Conservation (phyloP, 2,888 invertebrate genomes). For the Callinectes sapidus region DNA sequence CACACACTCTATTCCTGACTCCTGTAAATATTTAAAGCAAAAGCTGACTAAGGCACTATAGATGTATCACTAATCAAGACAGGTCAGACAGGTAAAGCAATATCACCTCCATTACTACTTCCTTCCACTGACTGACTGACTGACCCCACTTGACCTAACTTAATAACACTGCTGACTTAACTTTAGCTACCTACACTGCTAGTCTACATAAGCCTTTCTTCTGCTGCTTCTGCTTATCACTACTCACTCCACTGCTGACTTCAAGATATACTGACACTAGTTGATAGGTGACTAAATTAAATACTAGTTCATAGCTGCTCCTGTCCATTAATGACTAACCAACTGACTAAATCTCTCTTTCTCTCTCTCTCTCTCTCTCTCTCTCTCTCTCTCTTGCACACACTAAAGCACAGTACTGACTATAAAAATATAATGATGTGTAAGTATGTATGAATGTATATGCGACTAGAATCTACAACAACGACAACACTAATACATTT, state of each 20-base stretch:
- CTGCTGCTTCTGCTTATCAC: background rate
- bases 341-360: background rate
- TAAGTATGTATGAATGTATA: background rate
- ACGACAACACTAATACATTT: background rate
- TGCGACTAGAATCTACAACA: constrained; percentile 26
- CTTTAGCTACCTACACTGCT: background rate
- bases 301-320: background rate
- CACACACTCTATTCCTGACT: background rate
- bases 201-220: background rate
- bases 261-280: background rate
- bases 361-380: background rate
- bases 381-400: background rate
- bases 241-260: background rate
- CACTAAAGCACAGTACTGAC: background rate
- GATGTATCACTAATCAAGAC: no score
- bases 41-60: no score
- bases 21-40: no score
- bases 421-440: constrained; percentile 8
- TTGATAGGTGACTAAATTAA: background rate
- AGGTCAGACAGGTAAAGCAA: background rate
- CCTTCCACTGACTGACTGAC: background rate
- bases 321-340: background rate
- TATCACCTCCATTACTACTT: background rate
- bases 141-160: background rate
- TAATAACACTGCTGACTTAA: background rate